Conservation (phyloP, 2,113 vertebrate genomes). For the Plecotus auritus region DNA sequence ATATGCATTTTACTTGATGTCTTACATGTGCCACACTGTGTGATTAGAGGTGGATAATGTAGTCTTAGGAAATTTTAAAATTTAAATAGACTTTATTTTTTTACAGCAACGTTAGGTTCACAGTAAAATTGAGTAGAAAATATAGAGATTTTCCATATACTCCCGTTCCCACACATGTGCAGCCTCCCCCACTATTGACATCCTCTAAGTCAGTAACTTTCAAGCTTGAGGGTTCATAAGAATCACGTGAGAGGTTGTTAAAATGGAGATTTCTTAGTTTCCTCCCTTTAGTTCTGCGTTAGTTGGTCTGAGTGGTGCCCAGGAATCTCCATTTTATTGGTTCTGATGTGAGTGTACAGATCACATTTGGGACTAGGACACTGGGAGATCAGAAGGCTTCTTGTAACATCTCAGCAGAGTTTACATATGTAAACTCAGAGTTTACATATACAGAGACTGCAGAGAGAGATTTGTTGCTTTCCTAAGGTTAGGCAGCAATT, state of each 20-base stretch:
- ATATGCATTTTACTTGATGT: background rate
- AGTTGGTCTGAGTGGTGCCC: background rate
- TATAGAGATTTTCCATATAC: background rate
- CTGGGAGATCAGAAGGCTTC: background rate
- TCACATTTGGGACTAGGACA: background rate
- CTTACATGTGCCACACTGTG: background rate
- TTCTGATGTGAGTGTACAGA: background rate
- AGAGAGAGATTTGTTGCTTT: background rate
- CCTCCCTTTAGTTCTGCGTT: background rate
- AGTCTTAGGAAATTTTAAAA: background rate
- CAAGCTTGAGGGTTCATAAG: background rate
- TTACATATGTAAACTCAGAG: background rate
- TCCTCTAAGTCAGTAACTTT: background rate
- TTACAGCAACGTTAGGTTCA: background rate
- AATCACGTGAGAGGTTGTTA: background rate
- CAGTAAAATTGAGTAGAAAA: background rate
- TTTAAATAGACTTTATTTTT: background rate
- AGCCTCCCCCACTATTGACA: background rate
- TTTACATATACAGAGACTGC: background rate
- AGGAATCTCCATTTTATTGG: background rate
- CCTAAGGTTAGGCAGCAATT: background rate
- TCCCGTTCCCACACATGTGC: rapidly evolving
- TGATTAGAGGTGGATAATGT: background rate
- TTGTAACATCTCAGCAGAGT: background rate
- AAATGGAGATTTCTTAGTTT: background rate